Evolutionary conservation across 2,888 invertebrate species (phyloP), one percentile per base, ranked within the genome.

Genomic region (Aphodius sticticus): DNA sequence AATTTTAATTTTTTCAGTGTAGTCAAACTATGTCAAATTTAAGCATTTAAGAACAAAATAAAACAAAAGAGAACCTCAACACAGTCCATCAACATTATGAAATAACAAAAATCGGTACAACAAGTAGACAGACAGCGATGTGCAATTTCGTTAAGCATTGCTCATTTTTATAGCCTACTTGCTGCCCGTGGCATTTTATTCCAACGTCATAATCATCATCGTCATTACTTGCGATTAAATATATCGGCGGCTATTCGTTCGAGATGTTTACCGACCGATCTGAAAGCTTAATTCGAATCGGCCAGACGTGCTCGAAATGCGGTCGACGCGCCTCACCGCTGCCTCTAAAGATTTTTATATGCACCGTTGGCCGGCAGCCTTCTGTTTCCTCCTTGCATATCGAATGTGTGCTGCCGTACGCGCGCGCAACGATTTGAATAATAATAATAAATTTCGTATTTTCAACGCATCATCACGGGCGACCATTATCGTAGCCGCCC

Each of bases 371-470:
- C 53, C 53, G 53, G 4, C 53, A 7, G 53, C 53, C 53, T 53
- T 53, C 53, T 53, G 53, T 53, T 53, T 5, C 53, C 12, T 53
- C 53, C 3, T 53, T 12, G 53, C 53, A 53, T 53, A 53, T 5
- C 53, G 1, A 53, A 53, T 53, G 53, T 5, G 53, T 7, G 53
- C 53, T 12, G 53, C 53, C 53, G 53, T 2, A 53, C 53, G 53
- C 53, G 53, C 53, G 9, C 53, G 53, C 38, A n/a, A 26, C 26
- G 26, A 53, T 53, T 53, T 53, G 53, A 53, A 53, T 53, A 53
- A 53, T 53, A 53, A 53, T 53, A 53, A 53, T 53, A 53, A 53
- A 53, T 53, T 53, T 53, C 53, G 53, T 53, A 53, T 53, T 53
- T 53, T 53, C 53, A 53, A 53, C 53, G 53, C 53, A 53, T 53